A percentile compares a stretch with the other conserved stretches of the same genome.
phyloP scores from a whole-genome alignment of 2,888 invertebrate genomes.

The Eurytoma adleriae region DNA sequence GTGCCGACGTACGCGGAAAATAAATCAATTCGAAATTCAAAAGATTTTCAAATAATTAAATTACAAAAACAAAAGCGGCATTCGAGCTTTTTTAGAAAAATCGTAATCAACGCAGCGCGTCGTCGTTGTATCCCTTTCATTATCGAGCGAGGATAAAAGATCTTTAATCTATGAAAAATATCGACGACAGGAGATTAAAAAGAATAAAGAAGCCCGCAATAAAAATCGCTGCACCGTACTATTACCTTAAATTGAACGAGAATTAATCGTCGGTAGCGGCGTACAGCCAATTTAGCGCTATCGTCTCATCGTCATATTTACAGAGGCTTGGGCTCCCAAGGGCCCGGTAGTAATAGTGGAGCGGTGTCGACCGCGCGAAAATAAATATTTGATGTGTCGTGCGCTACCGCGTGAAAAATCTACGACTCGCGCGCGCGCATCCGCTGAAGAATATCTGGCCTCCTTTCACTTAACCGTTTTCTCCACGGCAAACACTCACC shows the following conservation, averaged over 20 bases:
- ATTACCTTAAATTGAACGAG: constrained; percentile 42
- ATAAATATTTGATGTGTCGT: constrained; percentile 38
- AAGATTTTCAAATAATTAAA: too few species aligned
- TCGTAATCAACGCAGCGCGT: too few species aligned
- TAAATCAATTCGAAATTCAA: too few species aligned
- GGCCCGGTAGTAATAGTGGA: background rate
- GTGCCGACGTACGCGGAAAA: too few species aligned
- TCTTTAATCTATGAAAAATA: background rate
- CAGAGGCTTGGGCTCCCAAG: background rate
- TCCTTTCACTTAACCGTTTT: constrained; percentile 7
- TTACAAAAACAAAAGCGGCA: too few species aligned
- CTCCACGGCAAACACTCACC: background rate
- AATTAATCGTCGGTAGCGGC: constrained; percentile 29
- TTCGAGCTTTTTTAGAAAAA: too few species aligned
- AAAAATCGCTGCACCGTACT: constrained; percentile 5
- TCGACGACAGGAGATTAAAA: background rate
- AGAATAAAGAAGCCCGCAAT: background rate
- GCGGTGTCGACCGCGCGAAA: constrained; percentile 20
- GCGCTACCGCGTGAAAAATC: constrained; percentile 1
- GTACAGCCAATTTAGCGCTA: constrained; percentile 36
- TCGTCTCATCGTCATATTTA: constrained; percentile 37
- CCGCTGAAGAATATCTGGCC: constrained; percentile 11
- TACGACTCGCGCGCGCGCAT: background rate
- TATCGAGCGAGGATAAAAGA: constrained; percentile 17
- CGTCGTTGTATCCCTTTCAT: background rate